These are phyloP conservation scores for Halictus rubicundus DNA, from an alignment of 1,140 invertebrate genomes.

Conservation along the genomic window DNA sequence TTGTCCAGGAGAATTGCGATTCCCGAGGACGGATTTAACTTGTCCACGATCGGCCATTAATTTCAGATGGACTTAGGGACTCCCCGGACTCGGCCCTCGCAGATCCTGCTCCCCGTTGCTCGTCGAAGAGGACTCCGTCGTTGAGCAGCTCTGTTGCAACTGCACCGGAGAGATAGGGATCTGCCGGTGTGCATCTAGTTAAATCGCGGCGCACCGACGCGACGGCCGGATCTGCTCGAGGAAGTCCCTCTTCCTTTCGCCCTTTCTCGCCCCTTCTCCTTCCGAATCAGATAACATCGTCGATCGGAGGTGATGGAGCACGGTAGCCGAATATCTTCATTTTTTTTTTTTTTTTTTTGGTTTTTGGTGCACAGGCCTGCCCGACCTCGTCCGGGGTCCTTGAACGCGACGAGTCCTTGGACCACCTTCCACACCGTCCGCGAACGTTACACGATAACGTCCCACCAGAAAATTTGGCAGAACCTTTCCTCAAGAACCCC, in stretches of 20 bases:
- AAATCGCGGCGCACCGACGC: constrained; percentile 41
- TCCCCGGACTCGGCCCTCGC: background rate
- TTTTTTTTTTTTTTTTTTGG: background rate
- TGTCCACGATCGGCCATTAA: constrained; percentile 41
- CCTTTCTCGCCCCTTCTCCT: constrained; percentile 2
- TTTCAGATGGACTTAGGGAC: constrained; percentile 22
- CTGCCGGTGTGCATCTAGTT: constrained; percentile 55
- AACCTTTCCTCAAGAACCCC: too few relatives aligned
- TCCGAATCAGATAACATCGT: constrained; percentile 50
- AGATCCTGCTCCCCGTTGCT: background rate
- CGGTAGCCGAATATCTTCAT: constrained; percentile 57
- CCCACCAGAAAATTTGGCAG: too few relatives aligned
- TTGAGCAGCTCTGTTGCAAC: constrained; percentile 40
- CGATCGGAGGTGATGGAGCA: constrained; percentile 56
- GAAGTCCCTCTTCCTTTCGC: constrained; percentile 8
- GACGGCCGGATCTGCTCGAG: background rate
- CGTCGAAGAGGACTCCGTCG: background rate
- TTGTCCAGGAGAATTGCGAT: too few relatives aligned
- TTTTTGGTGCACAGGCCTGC: background rate
- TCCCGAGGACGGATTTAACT: background rate
- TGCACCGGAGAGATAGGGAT: constrained; percentile 52
- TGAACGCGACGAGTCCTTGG: constrained; percentile 26
- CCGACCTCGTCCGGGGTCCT: constrained; percentile 23
- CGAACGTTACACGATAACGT: too few relatives aligned
- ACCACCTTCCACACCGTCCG: background rate